phyloP scores from a whole-genome alignment of 2,113 vertebrate species.

The Scartelaos histophorus region DNA sequence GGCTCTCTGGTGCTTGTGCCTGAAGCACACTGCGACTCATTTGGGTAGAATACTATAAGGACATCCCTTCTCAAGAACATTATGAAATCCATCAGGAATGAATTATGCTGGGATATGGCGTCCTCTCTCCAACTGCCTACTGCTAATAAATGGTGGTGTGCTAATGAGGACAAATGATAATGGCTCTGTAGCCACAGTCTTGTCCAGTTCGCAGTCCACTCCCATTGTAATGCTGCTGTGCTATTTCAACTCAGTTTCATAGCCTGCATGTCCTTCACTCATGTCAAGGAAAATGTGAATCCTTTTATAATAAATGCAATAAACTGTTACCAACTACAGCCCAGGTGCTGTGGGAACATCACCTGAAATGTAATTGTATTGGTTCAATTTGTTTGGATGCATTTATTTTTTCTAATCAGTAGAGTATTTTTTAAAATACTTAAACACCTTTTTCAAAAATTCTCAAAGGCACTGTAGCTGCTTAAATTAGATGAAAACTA shows the following conservation, averaged over 20 bases:
- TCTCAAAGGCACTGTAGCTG: too few relatives aligned
- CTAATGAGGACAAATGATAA: constrained; percentile 59
- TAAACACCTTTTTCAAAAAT: too few relatives aligned
- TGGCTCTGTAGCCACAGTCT: constrained; percentile 13
- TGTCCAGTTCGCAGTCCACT: constrained; percentile 15
- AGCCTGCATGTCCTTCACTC: constrained; percentile 47
- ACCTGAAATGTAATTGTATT: constrained; percentile 16
- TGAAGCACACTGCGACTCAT: constrained; percentile 23
- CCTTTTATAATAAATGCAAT: constrained; percentile 12
- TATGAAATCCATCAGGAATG: constrained; percentile 54
- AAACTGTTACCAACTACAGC: not conserved
- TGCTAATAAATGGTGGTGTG: constrained; percentile 45
- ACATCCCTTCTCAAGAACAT: constrained; percentile 41
- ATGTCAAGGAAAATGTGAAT: constrained; percentile 36
- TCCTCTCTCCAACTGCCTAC: constrained; percentile 32
- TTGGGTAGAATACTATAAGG: constrained; percentile 35
- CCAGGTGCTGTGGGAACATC: constrained; percentile 13
- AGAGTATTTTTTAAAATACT: too few relatives aligned
- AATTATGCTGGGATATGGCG: constrained; percentile 46
- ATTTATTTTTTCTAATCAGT: too few relatives aligned
- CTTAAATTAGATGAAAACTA: too few relatives aligned
- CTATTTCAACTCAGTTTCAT: constrained; percentile 35
- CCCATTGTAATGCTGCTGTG: constrained; percentile 31
- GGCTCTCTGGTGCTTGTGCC: constrained; percentile 28
- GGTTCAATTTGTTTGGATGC: too few relatives aligned